phyloP scores from a whole-genome alignment of 2,888 invertebrate species.

The Lasius fuliginosus region DNA sequence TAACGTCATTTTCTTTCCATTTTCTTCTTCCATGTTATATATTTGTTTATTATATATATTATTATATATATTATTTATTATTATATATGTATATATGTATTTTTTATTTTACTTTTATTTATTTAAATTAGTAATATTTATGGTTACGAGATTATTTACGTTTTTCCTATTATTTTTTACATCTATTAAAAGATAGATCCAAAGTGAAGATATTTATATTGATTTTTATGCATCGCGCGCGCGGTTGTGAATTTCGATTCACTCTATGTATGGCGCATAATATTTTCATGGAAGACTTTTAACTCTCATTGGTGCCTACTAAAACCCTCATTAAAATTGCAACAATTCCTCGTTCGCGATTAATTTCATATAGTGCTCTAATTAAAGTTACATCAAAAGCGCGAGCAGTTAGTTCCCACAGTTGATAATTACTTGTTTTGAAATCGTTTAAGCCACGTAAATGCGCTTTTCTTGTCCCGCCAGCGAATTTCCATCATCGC shows the following conservation, averaged over 20 bases:
- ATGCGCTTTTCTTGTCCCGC: conserved; percentile 44
- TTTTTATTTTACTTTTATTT: neutral
- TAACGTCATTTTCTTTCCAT: neutral
- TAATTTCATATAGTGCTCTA: conserved; percentile 42
- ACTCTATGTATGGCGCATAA: neutral
- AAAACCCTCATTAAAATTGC: conserved; percentile 44
- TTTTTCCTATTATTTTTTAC: neutral
- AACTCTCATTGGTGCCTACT: neutral
- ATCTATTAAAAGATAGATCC: neutral
- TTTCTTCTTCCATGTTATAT: neutral
- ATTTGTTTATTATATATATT: neutral
- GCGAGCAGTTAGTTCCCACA: conserved; percentile 33
- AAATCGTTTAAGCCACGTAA: conserved; percentile 48
- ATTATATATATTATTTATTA: no score
- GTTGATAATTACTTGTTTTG: conserved; percentile 52
- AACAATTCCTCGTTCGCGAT: conserved; percentile 40
- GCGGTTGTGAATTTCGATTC: neutral
- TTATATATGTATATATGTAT: no score
- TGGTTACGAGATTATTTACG: neutral
- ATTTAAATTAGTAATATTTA: neutral
- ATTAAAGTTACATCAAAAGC: conserved; percentile 52
- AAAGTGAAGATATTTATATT: conserved; percentile 28
- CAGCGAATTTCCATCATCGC: conserved; percentile 32
- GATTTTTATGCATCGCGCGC: neutral
- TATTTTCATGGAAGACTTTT: conserved; percentile 21